These are phyloP conservation scores for Melanotaenia pygmaea DNA, from an alignment of 2,797 vertebrate species.

Conservation along the genomic window DNA sequence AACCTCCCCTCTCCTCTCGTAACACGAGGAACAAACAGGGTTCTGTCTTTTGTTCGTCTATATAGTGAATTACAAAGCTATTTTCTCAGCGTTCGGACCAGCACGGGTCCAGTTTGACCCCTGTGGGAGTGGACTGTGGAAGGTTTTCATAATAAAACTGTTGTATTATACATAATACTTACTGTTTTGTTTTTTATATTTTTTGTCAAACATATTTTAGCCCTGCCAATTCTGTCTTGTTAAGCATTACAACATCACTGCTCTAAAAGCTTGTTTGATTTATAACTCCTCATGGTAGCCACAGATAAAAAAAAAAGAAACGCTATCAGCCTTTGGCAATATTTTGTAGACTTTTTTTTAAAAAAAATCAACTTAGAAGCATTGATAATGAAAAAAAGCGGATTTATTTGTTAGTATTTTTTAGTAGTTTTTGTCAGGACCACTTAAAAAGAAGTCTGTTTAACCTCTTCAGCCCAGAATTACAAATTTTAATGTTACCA, in stretches of 20 bases:
- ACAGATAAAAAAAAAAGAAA: constrained; percentile 33
- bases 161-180: constrained; percentile 54
- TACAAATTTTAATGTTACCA: not conserved
- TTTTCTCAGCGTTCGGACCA: constrained; percentile 64
- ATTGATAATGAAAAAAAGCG: not conserved
- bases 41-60: constrained; percentile 75
- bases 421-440: not conserved
- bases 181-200: constrained; percentile 26
- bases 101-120: constrained; percentile 67
- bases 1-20: constrained; percentile 45
- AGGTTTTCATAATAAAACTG: constrained; percentile 20
- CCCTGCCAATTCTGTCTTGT: constrained; percentile 53
- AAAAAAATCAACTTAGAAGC: not conserved
- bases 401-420: not conserved
- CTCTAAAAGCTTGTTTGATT: constrained; percentile 66
- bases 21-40: constrained; percentile 62
- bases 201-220: constrained; percentile 44
- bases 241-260: constrained; percentile 63
- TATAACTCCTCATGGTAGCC: constrained; percentile 46
- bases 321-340: constrained; percentile 33
- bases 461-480: not conserved
- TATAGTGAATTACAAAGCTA: constrained; percentile 68
- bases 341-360: constrained; percentile 34
- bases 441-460: not conserved
- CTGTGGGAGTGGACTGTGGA: constrained; percentile 42